Base-by-base conservation (phyloP, 2,113 vertebrate species). In the Tor tambroides region DNA sequence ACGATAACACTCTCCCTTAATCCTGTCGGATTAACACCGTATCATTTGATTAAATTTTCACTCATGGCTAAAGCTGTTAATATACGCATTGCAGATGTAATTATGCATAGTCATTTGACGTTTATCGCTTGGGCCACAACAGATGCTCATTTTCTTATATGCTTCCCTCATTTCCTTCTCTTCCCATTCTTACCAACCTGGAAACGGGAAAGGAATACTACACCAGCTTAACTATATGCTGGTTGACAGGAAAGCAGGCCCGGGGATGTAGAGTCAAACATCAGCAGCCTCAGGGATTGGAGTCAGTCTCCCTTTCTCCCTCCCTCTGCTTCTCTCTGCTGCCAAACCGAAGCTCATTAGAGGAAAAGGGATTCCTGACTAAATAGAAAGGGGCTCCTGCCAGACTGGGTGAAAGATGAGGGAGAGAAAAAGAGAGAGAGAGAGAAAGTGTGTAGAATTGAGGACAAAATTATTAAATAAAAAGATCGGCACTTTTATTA, bases 311-410 rank as follows among this genome's bases (percentile, higher is more conserved):
- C 82, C 28, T 80, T 67, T 51, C 79, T 75, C 54, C 38, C 38
- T 71, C 79, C 72, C 30, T 74, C 28, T 76, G 51, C 59, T 30
- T 7, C 54, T 61, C 71, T 71, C 76, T 78, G 35, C 91, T 93
- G 93, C 92, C 91, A 95, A 93, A 94, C 92, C 84, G 91, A 89
- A 91, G 90, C 87, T 94, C 92, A 94, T 95, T 94, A 94, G 89
- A 89, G 88, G 87, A 85, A 89, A 91, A 92, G 91, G 92, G 93
- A 91, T 92, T 88, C 89, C 89, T 93, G 91, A 84, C 89, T 93
- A 91, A 94, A 91, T 91, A 88, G 91, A 91, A 90, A 83, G 88
- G 90, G 90, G 90, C 90, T 88, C 91, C 90, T 92, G 92, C 92
- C 93, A 90, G 89, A 93, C 84, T 87, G 85, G 54, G 84, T 80